phyloP scores from a whole-genome alignment of 2,888 invertebrate species.

The Brenthis ino region DNA sequence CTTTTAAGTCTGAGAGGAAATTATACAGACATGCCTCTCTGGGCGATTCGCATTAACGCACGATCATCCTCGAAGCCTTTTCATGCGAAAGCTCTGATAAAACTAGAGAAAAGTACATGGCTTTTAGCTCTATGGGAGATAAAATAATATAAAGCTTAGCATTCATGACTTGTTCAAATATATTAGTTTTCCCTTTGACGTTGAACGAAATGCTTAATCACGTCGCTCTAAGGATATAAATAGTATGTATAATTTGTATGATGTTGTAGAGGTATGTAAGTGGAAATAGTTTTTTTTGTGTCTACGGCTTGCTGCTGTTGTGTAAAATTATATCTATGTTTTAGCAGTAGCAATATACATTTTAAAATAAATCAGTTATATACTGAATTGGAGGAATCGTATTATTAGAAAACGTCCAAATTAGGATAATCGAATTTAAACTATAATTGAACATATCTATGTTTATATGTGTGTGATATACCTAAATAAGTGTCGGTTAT shows the following conservation, averaged over 20 bases:
- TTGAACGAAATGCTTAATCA: not conserved
- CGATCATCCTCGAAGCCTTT: not conserved
- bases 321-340: no score
- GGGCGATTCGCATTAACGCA: slow-evolving; percentile 2
- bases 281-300: not conserved
- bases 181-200: not conserved
- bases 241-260: not conserved
- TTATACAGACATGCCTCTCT: slow-evolving; percentile 4
- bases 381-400: no score
- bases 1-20: slow-evolving; percentile 8
- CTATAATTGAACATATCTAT: no score
- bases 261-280: not conserved
- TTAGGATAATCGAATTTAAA: no score
- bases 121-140: slow-evolving; percentile 6
- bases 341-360: no score
- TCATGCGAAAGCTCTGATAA: slow-evolving; percentile 8
- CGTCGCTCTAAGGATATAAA: not conserved
- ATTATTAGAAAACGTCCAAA: no score
- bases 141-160: slow-evolving; percentile 2
- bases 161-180: slow-evolving; percentile 4
- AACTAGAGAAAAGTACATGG: not conserved
- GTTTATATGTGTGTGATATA: no score
- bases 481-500: no score
- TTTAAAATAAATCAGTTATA: no score
- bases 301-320: not conserved